Evolutionary conservation across 2,888 invertebrate species (phyloP).

Genomic region (Mellilla xanthometata): DNA sequence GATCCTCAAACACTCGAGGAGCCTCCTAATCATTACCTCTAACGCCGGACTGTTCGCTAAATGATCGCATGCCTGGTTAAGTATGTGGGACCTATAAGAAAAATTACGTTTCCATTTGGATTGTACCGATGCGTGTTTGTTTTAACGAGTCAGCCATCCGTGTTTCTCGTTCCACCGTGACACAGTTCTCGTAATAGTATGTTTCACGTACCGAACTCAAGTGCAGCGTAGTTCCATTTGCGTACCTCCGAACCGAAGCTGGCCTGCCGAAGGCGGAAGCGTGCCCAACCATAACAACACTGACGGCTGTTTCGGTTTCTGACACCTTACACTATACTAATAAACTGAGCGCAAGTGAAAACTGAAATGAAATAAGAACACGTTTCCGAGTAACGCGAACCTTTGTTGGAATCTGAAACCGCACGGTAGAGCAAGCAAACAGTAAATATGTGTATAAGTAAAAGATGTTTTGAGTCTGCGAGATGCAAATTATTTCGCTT

Average conservation of each 20-base stretch:
- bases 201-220: conserved; percentile 6
- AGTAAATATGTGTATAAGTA: no score
- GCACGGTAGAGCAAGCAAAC: not conserved
- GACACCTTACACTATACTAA: conserved; percentile 69
- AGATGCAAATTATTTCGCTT: no score
- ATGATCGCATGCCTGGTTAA: conserved; percentile 4
- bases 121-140: conserved; percentile 57
- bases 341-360: conserved; percentile 68
- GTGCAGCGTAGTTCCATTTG: conserved; percentile 24
- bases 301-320: conserved; percentile 63
- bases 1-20: conserved; percentile 1
- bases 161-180: conserved; percentile 43
- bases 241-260: conserved; percentile 11
- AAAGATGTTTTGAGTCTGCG: no score
- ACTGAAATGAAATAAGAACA: conserved; percentile 63
- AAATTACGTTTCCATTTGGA: conserved; percentile 20
- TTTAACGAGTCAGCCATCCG: conserved; percentile 58
- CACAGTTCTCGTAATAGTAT: conserved; percentile 15
- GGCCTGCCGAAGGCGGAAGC: conserved; percentile 63
- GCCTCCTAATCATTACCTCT: not conserved
- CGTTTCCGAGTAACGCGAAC: conserved; percentile 43
- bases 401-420: conserved; percentile 16
- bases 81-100: conserved; percentile 6
- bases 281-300: conserved; percentile 69
- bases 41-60: not conserved